Evolutionary conservation across 2,113 vertebrate species (phyloP).

Genomic region (Vulpes ferrilata): DNA sequence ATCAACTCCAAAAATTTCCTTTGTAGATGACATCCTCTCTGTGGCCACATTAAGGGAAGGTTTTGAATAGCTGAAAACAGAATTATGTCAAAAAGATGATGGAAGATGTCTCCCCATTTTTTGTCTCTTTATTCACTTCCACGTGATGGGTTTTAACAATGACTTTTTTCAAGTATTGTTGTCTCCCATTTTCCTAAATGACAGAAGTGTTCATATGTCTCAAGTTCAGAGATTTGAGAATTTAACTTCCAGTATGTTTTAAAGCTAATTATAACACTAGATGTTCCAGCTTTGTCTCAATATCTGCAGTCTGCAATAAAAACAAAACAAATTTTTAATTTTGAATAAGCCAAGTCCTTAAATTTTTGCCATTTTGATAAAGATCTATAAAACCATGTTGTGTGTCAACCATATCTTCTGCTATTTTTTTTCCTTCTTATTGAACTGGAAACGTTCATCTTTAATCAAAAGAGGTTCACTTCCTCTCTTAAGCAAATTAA

Average conservation of each 20-base stretch:
- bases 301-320: neutral
- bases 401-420: neutral
- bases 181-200: neutral
- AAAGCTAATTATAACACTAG: neutral
- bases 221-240: neutral
- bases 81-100: neutral
- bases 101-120: neutral
- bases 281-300: neutral
- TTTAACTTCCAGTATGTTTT: slow-evolving; percentile 2
- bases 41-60: slow-evolving; percentile 1
- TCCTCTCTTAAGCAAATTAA: slow-evolving; percentile 58
- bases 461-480: slow-evolving; percentile 36
- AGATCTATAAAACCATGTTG: neutral
- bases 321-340: neutral
- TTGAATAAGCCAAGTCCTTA: slow-evolving; percentile 9
- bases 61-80: neutral
- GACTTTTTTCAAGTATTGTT: neutral
- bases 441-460: neutral
- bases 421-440: neutral
- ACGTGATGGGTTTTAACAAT: neutral
- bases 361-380: neutral
- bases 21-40: neutral
- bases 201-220: neutral
- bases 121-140: neutral
- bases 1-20: slow-evolving; percentile 30